These are phyloP conservation scores for Natrix natrix DNA, from an alignment of 2,797 vertebrate species.

Conservation along the genomic window DNA sequence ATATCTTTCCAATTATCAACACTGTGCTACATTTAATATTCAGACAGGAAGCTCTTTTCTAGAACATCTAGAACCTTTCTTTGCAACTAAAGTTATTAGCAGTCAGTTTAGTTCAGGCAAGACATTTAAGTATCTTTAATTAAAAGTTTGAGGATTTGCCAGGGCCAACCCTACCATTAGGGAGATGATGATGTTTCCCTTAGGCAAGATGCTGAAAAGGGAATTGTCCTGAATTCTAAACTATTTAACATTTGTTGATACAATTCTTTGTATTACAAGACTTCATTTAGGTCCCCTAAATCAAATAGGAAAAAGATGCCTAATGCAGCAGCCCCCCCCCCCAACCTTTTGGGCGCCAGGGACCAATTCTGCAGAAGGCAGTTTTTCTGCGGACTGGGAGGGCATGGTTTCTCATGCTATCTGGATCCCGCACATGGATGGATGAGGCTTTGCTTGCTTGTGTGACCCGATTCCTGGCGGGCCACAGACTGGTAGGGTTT, in stretches of 20 bases:
- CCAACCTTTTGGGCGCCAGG: background rate
- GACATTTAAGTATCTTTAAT: background rate
- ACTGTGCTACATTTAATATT: slow-evolving; percentile 77
- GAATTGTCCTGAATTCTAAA: background rate
- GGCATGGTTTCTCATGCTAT: background rate
- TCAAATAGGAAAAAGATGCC: background rate
- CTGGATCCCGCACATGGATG: background rate
- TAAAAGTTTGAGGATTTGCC: background rate
- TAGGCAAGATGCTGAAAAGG: background rate
- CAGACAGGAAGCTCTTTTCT: slow-evolving; percentile 80
- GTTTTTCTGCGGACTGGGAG: background rate
- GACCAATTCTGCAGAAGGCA: background rate
- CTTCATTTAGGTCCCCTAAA: background rate
- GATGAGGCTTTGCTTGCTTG: background rate
- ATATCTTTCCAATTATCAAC: background rate
- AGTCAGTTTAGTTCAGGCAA: background rate
- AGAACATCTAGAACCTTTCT: slow-evolving; percentile 57
- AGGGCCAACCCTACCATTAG: background rate
- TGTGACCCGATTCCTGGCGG: background rate
- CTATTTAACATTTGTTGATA: background rate
- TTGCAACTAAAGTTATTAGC: slow-evolving; percentile 2
- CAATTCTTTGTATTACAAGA: background rate
- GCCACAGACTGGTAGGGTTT: background rate
- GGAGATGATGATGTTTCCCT: background rate
- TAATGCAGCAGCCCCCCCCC: background rate